Percentiles rank a stretch among this genome's conserved stretches.
phyloP scores from a whole-genome alignment of 2,888 invertebrate species.

The Acronicta aceris region DNA sequence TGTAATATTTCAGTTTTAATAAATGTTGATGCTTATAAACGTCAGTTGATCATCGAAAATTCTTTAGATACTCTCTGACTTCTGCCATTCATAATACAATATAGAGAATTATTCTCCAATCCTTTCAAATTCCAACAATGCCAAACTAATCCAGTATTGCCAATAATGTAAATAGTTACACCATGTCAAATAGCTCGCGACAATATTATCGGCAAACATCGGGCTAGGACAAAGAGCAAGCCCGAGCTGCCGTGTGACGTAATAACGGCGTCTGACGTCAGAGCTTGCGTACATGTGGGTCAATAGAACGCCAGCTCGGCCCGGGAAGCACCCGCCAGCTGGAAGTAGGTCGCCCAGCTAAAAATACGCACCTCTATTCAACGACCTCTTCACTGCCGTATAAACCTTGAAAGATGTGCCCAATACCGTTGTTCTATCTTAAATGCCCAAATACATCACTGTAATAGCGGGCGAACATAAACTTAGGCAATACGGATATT shows the following conservation, averaged over 20 bases:
- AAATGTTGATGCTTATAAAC: constrained; percentile 1
- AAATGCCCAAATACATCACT: constrained; percentile 56
- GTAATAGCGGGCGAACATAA: constrained; percentile 59
- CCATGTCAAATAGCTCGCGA: constrained; percentile 25
- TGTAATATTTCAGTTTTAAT: constrained; percentile 11
- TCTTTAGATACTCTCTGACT: not conserved
- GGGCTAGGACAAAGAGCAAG: constrained; percentile 69
- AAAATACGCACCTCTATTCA: constrained; percentile 73
- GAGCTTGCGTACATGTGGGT: constrained; percentile 84
- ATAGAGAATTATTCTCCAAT: not conserved
- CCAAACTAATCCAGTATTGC: constrained; percentile 4
- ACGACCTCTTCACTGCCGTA: constrained; percentile 50
- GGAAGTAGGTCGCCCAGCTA: constrained; percentile 82
- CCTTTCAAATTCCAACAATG: not conserved
- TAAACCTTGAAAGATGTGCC: constrained; percentile 44
- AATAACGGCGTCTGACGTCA: constrained; percentile 80
- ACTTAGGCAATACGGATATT: constrained; percentile 63
- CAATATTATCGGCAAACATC: constrained; percentile 59
- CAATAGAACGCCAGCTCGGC: constrained; percentile 80
- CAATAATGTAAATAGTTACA: constrained; percentile 23
- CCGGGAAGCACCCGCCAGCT: constrained; percentile 78
- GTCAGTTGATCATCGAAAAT: not conserved
- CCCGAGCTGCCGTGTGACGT: constrained; percentile 75
- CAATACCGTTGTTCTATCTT: constrained; percentile 51
- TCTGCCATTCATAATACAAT: not conserved